Conservation (phyloP, 2,113 vertebrate species). For the Leptocoma aspasia region DNA sequence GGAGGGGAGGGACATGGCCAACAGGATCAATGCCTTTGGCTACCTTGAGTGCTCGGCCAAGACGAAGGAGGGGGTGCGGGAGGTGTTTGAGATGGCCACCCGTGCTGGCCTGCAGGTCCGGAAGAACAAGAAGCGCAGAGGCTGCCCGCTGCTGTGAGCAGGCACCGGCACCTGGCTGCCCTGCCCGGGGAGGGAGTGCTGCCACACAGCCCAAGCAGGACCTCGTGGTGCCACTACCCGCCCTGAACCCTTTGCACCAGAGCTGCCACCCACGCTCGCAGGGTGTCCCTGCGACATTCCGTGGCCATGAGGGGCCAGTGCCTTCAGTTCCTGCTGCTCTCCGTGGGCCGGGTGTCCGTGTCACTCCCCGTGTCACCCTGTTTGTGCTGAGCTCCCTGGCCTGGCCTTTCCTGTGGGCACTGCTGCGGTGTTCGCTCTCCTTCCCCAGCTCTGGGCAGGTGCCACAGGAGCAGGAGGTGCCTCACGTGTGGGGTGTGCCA, state of each 20-base stretch:
- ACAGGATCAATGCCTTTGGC: constrained; percentile 94
- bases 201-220: not conserved
- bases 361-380: not conserved
- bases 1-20: constrained; percentile 96
- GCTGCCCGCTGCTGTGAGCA: constrained; percentile 86
- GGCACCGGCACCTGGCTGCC: not conserved
- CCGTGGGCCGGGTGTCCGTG: rapidly evolving
- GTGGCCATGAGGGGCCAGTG: not conserved
- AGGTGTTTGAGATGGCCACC: constrained; percentile 98
- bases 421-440: rapidly evolving
- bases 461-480: not conserved
- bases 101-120: constrained; percentile 92
- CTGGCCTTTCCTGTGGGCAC: not conserved
- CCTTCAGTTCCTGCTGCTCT: not conserved
- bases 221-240: not conserved
- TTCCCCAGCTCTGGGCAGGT: not conserved
- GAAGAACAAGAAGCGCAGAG: constrained; percentile 87
- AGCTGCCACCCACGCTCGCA: not conserved
- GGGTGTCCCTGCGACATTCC: not conserved
- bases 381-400: not conserved
- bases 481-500: rapidly evolving
- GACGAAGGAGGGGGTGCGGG: constrained; percentile 95
- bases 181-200: not conserved
- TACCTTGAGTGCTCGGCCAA: constrained; percentile 98
- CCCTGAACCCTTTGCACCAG: not conserved